Percentiles rank a stretch among this genome's conserved stretches.
Conservation (phyloP, 2,113 vertebrate genomes). For the Ammodytes dubius region DNA sequence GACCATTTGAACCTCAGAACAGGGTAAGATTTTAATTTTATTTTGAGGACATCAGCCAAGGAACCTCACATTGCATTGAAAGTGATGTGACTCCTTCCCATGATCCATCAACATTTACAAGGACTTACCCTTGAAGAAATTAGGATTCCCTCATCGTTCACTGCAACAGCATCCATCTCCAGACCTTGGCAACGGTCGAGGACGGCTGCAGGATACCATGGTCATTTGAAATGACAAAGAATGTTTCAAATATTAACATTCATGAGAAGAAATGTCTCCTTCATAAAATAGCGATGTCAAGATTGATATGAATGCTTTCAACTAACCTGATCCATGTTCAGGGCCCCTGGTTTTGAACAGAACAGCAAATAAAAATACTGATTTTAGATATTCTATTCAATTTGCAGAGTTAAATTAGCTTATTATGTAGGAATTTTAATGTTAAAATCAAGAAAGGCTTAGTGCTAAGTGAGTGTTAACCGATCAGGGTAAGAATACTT, state of each 20-base stretch:
- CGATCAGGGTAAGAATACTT: conserved; percentile 46
- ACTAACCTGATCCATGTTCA: not conserved
- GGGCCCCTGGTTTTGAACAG: not conserved
- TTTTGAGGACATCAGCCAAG: not conserved
- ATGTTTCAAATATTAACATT: not conserved
- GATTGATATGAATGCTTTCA: not conserved
- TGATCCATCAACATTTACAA: not conserved
- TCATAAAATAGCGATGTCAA: not conserved
- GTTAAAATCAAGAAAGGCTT: not conserved
- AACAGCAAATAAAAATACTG: not conserved
- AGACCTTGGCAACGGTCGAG: conserved; percentile 64
- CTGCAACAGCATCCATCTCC: conserved; percentile 72
- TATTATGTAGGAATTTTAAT: not conserved
- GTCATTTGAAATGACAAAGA: not conserved
- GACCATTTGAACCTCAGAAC: not conserved
- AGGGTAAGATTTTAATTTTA: not conserved
- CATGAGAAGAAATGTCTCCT: not conserved
- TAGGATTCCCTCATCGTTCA: conserved; percentile 64
- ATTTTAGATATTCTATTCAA: not conserved
- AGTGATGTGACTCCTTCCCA: not conserved
- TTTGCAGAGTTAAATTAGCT: not conserved
- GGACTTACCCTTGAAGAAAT: conserved; percentile 71
- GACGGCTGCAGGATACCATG: not conserved
- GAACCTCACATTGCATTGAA: not conserved
- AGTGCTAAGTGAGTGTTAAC: not conserved